Evolutionary conservation across 2,113 vertebrate species (phyloP), one percentile per base, ranked within the genome.

Genomic region (Cavia aperea): DNA sequence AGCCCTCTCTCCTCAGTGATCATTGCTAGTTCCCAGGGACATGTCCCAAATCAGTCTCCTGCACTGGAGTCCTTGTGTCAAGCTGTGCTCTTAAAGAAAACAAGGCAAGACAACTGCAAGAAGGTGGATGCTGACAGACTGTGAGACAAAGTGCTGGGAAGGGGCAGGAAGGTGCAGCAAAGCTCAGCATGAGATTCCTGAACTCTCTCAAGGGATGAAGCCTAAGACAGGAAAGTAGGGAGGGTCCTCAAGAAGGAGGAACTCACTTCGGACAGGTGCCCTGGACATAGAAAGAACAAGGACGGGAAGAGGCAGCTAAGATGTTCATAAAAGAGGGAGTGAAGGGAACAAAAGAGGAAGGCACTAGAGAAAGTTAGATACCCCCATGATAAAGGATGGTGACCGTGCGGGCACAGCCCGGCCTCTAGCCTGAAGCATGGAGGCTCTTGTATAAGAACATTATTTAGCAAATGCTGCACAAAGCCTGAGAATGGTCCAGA

Each of bases 161-260:
- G 13, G 6, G 5, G 0, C 36, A 56, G n/a, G 79, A 24, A 19
- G 21, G 77, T 4, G 1, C 84, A 33, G 26, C 62, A 6, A 12
- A 43, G 19, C 43, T 26, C 82, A 79, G 56, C 49, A 39, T 70
- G 73, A 60, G 60, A 2, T 5, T 15, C n/a, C 79, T 58, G 36
- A 14, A 43, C 63, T 10, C 2, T 39, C 49, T 62, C 6, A 0
- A 63, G 21, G 33, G 12, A 36, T 0, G 10, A 39, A 21, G 23
- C 54, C 21, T 19, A 9, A 36, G 33, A 68, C 16, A 89, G 24
- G 54, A 49, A 51, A 70, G 70, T 65, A 58, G 46, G 31, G 31
- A 58, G 26, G 9, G 9, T 1, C 78, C 51, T 43, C 26, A 2
- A 77, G n/a, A 91, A 33, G 77, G 31, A 66, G 70, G 39, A n/a